A percentile compares a stretch with the other conserved stretches of the same genome.
Conservation (phyloP, 2,797 vertebrate species). For the Cuniculus paca region DNA sequence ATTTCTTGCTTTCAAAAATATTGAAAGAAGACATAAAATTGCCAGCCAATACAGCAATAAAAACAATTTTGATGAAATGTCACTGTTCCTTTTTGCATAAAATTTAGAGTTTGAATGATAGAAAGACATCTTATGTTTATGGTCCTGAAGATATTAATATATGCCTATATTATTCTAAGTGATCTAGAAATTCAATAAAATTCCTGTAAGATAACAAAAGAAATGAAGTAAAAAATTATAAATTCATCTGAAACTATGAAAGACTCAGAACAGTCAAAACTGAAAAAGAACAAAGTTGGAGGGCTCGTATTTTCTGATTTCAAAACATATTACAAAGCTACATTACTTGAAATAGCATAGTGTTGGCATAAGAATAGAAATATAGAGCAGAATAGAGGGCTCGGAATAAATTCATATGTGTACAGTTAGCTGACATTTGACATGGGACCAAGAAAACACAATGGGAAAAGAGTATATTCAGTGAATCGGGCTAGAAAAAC, state of each 20-base stretch:
- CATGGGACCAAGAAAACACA: background rate
- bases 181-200: background rate
- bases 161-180: background rate
- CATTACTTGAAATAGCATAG: background rate
- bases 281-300: background rate
- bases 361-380: background rate
- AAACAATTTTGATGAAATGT: conserved; percentile 9
- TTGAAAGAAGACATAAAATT: background rate
- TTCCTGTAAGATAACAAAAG: background rate
- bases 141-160: background rate
- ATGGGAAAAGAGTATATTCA: background rate
- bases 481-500: background rate
- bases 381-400: background rate
- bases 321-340: background rate
- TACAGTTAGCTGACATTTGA: background rate
- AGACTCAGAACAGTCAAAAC: background rate
- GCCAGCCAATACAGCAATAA: background rate
- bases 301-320: background rate
- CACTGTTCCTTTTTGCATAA: background rate
- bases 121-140: background rate
- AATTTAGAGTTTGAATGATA: conserved; percentile 29
- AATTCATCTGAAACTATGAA: background rate
- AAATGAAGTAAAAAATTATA: background rate
- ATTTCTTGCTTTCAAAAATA: background rate
- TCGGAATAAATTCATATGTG: background rate